Conservation (phyloP, 2,888 invertebrate genomes). For the Noctua pronuba region DNA sequence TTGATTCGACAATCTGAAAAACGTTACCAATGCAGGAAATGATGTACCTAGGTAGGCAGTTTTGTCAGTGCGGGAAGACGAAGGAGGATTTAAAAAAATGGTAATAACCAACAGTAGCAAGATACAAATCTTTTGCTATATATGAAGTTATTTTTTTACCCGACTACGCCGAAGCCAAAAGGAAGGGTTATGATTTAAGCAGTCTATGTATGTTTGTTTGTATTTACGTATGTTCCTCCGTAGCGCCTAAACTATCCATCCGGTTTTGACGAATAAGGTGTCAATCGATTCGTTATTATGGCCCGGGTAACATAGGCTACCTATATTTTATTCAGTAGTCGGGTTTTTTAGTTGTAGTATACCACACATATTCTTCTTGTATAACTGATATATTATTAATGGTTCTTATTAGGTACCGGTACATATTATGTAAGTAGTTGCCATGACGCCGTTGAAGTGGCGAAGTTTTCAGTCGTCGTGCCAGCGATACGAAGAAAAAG, state of each 20-base stretch:
- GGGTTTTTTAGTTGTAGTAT: too few relatives aligned
- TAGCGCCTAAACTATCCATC: too few relatives aligned
- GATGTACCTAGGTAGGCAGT: not conserved
- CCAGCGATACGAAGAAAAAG: not conserved
- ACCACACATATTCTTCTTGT: not conserved
- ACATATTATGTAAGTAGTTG: not conserved
- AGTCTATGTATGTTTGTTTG: too few relatives aligned
- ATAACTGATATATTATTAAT: not conserved
- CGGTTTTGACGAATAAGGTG: too few relatives aligned
- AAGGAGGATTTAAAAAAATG: not conserved
- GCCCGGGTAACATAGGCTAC: too few relatives aligned
- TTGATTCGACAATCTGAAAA: not conserved
- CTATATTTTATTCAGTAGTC: too few relatives aligned
- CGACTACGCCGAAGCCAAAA: too few relatives aligned
- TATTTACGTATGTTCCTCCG: too few relatives aligned
- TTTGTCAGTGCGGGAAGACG: not conserved
- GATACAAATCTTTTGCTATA: too few relatives aligned
- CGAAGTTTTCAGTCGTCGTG: not conserved
- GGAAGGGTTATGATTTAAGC: too few relatives aligned
- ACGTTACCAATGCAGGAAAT: not conserved
- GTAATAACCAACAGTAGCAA: too few relatives aligned
- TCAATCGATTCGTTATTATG: too few relatives aligned
- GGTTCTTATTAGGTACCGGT: not conserved
- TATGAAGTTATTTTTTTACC: not conserved
- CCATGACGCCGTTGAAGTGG: not conserved